Base-by-base conservation (phyloP, 1,140 invertebrate genomes). In the Camponotus pennsylvanicus region DNA sequence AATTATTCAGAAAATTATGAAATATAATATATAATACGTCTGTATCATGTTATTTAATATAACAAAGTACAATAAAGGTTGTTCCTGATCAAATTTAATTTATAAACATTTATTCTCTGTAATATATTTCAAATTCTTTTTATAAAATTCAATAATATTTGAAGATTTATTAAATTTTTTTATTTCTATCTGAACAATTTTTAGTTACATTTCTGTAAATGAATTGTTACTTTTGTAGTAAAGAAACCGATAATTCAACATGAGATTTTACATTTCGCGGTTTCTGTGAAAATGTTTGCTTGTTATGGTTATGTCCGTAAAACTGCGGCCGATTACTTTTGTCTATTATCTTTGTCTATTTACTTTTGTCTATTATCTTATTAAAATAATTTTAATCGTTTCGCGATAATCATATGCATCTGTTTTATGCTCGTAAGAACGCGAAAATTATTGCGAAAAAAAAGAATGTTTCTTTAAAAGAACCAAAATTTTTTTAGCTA, bases 271-370 rank as follows among this genome's bases (percentile, higher is more conserved):
- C 27, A 83, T 61, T 61, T 42, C 27, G 55, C 32, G 78, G 13
- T 57, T 34, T 21, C 42, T 4, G 79, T 82, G 55, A 83, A 83
- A 83, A 52, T 42, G 66, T 73, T 82, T 61, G 45, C 70, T 42
- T 75, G 34, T 52, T 15, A 73, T 45, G 64, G 3, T 34, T 70
- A 57, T 88, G 88, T 21, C 61, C 86, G 61, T 89, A 76, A 89
- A 88, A 88, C 63, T 79, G 40, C 45, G 27, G 63, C 75, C 83
- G 57, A 67, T 86, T 88, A 89, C 83, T 86, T 86, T 82, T 64
- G 49, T 89, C 37, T 21, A 13, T 76, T 76, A 76, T 27, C 15
- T 18, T 34, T n/a, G n/a, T n/a, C n/a, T n/a, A n/a, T n/a, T 86
- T 88, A 89, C 83, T 86, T 86, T 82, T 64, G 49, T 89, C 37